Conservation (phyloP, 2,888 invertebrate species). For the Amiota communis region DNA sequence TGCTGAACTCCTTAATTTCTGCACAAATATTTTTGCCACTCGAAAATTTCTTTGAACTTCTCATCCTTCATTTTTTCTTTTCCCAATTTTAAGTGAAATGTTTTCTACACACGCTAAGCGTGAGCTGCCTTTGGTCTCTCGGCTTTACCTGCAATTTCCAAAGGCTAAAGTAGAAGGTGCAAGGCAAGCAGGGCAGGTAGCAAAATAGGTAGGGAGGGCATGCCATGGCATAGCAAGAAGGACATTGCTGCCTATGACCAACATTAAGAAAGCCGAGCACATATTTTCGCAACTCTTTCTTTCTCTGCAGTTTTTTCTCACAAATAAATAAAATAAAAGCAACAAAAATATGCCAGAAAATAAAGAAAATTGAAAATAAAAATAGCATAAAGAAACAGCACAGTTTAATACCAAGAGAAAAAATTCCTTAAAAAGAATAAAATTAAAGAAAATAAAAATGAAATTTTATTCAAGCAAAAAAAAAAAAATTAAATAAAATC, state of each 20-base stretch:
- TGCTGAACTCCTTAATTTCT: not conserved
- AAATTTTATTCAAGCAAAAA: not conserved
- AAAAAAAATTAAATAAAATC: conserved; percentile 38
- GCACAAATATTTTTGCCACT: not conserved
- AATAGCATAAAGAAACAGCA: conserved; percentile 21
- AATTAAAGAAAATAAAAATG: conserved; percentile 34
- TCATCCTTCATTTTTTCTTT: not conserved
- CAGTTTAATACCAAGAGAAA: conserved; percentile 22
- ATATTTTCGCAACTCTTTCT: conserved; percentile 15
- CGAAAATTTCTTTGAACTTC: conserved; percentile 12
- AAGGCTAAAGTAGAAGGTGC: no score
- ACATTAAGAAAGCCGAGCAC: conserved; percentile 11
- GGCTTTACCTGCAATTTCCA: conserved; percentile 34
- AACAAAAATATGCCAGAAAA: not conserved
- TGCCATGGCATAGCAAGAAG: no score
- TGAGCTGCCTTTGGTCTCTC: not conserved
- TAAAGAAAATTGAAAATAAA: conserved; percentile 14
- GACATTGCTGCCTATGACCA: no score
- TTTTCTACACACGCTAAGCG: conserved; percentile 59
- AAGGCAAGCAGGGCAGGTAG: no score
- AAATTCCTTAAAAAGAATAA: conserved; percentile 35
- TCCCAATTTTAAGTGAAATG: conserved; percentile 48
- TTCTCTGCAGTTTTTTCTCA: not conserved
- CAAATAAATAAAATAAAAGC: not conserved
- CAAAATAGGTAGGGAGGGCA: no score